Percentiles rank a stretch among this genome's conserved stretches.
phyloP scores from a whole-genome alignment of 2,797 vertebrate genomes.

The Buceros bicornis region DNA sequence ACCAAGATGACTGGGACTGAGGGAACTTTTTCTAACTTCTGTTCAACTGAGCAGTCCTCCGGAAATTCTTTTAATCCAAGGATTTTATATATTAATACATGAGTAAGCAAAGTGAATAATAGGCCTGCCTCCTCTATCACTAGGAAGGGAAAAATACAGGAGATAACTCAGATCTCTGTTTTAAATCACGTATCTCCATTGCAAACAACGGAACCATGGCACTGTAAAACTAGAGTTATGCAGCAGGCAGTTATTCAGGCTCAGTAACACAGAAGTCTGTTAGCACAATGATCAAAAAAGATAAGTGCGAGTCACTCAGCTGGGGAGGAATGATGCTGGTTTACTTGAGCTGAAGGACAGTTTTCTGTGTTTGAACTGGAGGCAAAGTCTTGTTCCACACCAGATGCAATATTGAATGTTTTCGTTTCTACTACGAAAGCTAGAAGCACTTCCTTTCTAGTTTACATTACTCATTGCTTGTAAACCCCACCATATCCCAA shows the following conservation, averaged over 20 bases:
- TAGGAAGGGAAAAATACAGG: background rate
- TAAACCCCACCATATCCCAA: background rate
- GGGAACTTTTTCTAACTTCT: background rate
- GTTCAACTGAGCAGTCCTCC: background rate
- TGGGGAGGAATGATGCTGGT: background rate
- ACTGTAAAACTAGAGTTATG: background rate
- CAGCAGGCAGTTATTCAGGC: background rate
- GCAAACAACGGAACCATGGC: background rate
- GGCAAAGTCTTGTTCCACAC: background rate
- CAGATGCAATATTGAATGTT: background rate
- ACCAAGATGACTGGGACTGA: background rate
- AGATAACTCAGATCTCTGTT: background rate
- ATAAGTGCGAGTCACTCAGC: background rate
- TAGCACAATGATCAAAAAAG: background rate
- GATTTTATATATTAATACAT: background rate
- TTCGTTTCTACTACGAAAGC: background rate
- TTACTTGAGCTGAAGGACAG: background rate
- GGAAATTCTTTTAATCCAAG: background rate
- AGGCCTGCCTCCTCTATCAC: background rate
- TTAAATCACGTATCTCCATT: background rate
- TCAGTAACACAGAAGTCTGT: background rate
- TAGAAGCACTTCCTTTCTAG: background rate
- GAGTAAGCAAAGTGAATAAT: background rate
- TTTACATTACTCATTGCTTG: background rate
- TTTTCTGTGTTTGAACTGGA: background rate